phyloP scores from a whole-genome alignment of 2,888 invertebrate genomes.

The Sminthurides aquaticus region DNA sequence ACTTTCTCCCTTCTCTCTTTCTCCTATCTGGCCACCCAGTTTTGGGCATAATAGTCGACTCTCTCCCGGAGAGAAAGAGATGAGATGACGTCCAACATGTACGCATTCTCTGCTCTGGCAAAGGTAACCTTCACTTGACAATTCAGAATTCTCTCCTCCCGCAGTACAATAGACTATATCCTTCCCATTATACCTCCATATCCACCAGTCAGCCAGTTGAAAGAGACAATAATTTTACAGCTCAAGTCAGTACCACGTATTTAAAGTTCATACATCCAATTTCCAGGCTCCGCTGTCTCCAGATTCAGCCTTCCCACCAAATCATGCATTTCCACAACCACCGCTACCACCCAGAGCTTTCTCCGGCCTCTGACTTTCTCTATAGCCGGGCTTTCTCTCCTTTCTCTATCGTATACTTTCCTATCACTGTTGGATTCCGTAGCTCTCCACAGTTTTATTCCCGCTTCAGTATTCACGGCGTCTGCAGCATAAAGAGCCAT shows the following conservation, averaged over 20 bases:
- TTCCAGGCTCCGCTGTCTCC: slow-evolving; percentile 1
- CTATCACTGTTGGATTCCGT: background rate
- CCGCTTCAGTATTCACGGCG: background rate
- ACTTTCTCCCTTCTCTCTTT: background rate
- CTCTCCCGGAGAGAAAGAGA: slow-evolving; percentile 2
- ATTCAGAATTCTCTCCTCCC: too few relatives aligned
- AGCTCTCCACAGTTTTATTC: background rate
- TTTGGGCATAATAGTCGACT: background rate
- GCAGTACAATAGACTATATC: too few relatives aligned
- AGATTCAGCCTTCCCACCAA: background rate
- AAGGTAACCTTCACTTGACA: background rate
- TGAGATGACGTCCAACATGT: slow-evolving; percentile 6
- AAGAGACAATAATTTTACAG: slow-evolving; percentile 7
- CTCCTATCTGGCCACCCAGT: too few relatives aligned
- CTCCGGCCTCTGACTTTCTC: too few relatives aligned
- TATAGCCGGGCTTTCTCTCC: too few relatives aligned
- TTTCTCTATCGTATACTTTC: background rate
- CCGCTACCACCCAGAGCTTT: background rate
- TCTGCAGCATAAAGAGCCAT: background rate
- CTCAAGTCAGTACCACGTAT: background rate
- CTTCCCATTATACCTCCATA: background rate
- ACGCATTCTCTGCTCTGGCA: background rate
- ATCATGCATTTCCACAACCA: background rate
- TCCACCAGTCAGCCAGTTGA: background rate
- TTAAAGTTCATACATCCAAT: background rate